Base-by-base conservation (phyloP, 2,797 vertebrate genomes). In the Lutjanus campechanus region DNA sequence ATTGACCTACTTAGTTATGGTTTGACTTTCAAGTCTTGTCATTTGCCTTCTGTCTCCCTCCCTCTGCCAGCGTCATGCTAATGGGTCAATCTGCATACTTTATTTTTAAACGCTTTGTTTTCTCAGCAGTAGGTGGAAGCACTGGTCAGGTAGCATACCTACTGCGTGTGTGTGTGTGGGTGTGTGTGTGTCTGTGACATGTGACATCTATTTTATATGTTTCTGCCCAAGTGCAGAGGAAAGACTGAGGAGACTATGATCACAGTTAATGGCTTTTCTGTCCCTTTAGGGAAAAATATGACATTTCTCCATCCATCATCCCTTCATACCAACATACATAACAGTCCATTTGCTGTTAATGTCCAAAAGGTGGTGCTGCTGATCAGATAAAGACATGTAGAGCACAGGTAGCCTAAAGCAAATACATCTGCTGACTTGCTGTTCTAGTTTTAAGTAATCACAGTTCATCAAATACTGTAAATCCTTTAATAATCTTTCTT, bases 91-190 rank as follows among this genome's bases (percentile, higher is more conserved):
- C 56, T 51, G 15, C 47, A 19, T 68, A 22, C 40, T 85, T 73
- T 9, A 22, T 69, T 56, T 75, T 71, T 29, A 15, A 10, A 54
- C 16, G 15, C 6, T 61, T 76, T 53, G 56, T 65, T 53, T 74
- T 56, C 20, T 25, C 40, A 9, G 64, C 7, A 40, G 3, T 36
- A 61, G 20, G 41, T 69, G 69, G 74, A 12, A 56, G 25, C 66
- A 68, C 88, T 43, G 58, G 83, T 80, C 66, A 60, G 82, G 89
- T 63, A 11, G n/a, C 88, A 91, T 92, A 79, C 80, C 84, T 72
- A 44, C 46, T 43, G 49, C 43, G 47, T 63, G 47, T 55, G n/a
- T 44, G 50, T 29, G 66, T 66, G 2, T 11, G 53, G 22, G 17
- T 16, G 3, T 29, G 54, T 15, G 20, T 55, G 22, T 53, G 19